These are phyloP conservation scores for Epizoanthus fatuus DNA, from an alignment of 92 coral and sea anemone genomes.

Conservation along the genomic window DNA sequence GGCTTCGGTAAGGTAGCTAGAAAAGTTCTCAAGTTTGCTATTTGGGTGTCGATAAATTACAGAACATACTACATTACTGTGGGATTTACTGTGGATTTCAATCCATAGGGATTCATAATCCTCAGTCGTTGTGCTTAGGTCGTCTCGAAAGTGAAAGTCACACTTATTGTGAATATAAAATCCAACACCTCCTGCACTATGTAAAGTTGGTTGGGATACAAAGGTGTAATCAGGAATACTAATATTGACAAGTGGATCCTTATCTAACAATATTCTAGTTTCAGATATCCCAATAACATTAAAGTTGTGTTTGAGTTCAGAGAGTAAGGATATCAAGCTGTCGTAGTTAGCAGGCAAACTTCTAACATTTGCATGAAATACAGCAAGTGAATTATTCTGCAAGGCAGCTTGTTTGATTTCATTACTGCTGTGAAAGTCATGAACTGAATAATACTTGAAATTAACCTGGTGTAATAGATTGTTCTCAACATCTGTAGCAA, in stretches of 20 bases:
- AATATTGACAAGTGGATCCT: conserved; percentile 29
- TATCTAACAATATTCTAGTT: conserved; percentile 33
- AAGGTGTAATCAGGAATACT: conserved; percentile 53
- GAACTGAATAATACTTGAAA: conserved; percentile 49
- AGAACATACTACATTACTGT: conserved; percentile 29
- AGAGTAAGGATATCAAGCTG: conserved; percentile 16
- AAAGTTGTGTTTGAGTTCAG: conserved; percentile 47
- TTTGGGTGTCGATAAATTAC: conserved; percentile 15
- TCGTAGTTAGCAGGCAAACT: conserved; percentile 43
- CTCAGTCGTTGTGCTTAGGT: conserved; percentile 47
- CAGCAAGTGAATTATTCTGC: conserved; percentile 27
- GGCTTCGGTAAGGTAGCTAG: conserved; percentile 24
- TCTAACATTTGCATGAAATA: conserved; percentile 50
- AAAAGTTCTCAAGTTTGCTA: conserved; percentile 18
- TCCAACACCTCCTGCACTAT: conserved; percentile 70
- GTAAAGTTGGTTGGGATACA: conserved; percentile 51
- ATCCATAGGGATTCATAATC: conserved; percentile 49
- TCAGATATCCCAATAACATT: conserved; percentile 52
- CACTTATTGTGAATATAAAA: conserved; percentile 43
- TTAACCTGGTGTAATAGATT: conserved; percentile 23
- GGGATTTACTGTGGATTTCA: conserved; percentile 35
- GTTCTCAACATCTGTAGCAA: conserved; percentile 28
- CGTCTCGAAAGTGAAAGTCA: conserved; percentile 46
- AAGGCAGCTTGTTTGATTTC: conserved; percentile 10
- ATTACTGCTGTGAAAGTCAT: conserved; percentile 29